These are phyloP conservation scores for Bovichtus diacanthus DNA, from an alignment of 2,797 vertebrate genomes.

Conservation along the genomic window DNA sequence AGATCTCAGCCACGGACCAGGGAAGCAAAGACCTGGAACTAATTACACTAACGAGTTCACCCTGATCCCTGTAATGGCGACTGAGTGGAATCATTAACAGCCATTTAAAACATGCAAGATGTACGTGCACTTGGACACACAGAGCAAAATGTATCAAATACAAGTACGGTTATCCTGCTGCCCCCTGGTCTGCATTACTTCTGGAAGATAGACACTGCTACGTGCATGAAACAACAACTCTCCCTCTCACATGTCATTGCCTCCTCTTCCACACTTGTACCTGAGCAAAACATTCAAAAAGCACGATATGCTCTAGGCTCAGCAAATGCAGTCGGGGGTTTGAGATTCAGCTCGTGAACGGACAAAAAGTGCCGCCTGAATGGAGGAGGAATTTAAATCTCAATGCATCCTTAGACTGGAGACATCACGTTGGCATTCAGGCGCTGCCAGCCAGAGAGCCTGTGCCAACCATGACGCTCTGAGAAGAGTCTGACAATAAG, in stretches of 20 bases:
- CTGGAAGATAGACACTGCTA: conserved; percentile 8
- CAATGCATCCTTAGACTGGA: conserved; percentile 71
- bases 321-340: conserved; percentile 34
- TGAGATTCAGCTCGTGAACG: conserved; percentile 63
- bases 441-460: conserved; percentile 59
- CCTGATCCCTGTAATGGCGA: conserved; percentile 61
- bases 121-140: conserved; percentile 45
- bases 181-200: not conserved
- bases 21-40: conserved; percentile 83
- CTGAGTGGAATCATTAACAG: conserved; percentile 72
- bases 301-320: conserved; percentile 5
- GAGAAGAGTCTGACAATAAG: conserved; percentile 69
- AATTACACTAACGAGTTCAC: conserved; percentile 86
- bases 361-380: conserved; percentile 48
- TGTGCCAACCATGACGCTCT: conserved; percentile 66
- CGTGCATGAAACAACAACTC: conserved; percentile 17
- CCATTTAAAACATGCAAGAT: conserved; percentile 50
- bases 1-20: conserved; percentile 77
- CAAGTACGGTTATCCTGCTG: conserved; percentile 1
- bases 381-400: conserved; percentile 80
- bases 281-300: conserved; percentile 6
- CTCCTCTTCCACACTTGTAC: not conserved
- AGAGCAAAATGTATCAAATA: conserved; percentile 19
- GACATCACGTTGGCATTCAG: conserved; percentile 75
- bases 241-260: conserved; percentile 13